Conservation (phyloP, 2,888 invertebrate genomes). For the Cephus nigrinus region DNA sequence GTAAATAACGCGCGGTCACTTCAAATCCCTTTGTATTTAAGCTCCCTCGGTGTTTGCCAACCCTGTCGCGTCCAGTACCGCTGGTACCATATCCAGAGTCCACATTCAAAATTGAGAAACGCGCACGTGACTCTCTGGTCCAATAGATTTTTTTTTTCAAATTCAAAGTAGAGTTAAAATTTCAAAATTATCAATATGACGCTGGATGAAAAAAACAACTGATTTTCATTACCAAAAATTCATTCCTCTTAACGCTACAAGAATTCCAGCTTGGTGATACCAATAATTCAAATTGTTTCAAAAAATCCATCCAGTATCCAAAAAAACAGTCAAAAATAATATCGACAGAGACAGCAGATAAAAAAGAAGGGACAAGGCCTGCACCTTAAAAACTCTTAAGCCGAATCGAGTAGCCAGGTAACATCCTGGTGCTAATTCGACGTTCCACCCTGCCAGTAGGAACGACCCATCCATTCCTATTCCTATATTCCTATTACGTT, state of each 20-base stretch:
- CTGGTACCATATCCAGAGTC: conserved; percentile 10
- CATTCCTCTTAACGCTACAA: too few relatives aligned
- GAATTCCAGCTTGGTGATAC: neutral
- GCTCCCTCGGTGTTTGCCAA: conserved; percentile 2
- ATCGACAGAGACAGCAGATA: neutral
- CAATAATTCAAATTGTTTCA: neutral
- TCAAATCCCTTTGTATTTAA: conserved; percentile 33
- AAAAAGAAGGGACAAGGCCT: neutral
- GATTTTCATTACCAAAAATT: neutral
- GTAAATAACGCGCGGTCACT: conserved; percentile 44
- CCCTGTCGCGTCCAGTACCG: neutral
- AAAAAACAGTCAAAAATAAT: neutral
- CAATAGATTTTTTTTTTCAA: neutral
- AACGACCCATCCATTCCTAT: neutral
- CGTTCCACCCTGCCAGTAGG: conserved; percentile 24
- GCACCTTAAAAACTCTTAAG: neutral
- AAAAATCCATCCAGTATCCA: neutral
- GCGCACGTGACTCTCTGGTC: conserved; percentile 31
- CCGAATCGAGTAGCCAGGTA: conserved; percentile 34
- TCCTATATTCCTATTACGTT: neutral
- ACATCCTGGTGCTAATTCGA: conserved; percentile 52
- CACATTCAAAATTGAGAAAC: conserved; percentile 20
- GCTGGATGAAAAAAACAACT: too few relatives aligned
- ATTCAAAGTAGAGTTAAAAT: too few relatives aligned
- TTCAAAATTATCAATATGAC: too few relatives aligned